These are phyloP conservation scores for Menura novaehollandiae DNA, from an alignment of 2,113 vertebrate genomes.

Conservation along the genomic window DNA sequence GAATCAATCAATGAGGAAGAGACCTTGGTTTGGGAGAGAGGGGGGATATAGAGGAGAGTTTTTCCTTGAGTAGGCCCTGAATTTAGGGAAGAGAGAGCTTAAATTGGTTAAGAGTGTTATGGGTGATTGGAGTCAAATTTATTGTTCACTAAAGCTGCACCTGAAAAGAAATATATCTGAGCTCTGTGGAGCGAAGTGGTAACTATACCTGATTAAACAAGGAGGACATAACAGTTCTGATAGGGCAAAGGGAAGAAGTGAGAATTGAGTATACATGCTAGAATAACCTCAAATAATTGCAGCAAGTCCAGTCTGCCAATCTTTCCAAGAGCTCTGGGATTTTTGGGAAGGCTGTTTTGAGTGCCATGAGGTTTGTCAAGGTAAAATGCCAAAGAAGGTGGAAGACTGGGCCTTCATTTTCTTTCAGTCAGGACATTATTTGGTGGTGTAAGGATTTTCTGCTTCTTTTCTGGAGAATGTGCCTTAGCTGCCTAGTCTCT, in stretches of 20 bases:
- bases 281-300: not conserved
- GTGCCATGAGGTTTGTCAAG: not conserved
- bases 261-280: not conserved
- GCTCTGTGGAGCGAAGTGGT: not conserved
- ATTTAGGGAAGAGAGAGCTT: not conserved
- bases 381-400: not conserved
- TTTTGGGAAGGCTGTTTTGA: not conserved
- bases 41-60: not conserved
- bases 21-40: not conserved
- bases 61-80: not conserved
- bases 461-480: not conserved
- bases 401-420: not conserved
- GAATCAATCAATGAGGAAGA: slow-evolving; percentile 14
- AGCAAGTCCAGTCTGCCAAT: not conserved
- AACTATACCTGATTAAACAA: not conserved
- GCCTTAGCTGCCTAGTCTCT: not conserved
- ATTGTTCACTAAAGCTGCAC: not conserved
- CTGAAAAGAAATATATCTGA: not conserved
- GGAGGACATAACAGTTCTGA: not conserved
- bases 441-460: not conserved
- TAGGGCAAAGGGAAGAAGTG: not conserved
- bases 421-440: not conserved
- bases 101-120: not conserved
- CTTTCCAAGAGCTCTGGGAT: not conserved
- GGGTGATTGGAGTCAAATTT: not conserved